Conservation (phyloP, 2,797 vertebrate genomes). For the Hozukius guyotensis region DNA sequence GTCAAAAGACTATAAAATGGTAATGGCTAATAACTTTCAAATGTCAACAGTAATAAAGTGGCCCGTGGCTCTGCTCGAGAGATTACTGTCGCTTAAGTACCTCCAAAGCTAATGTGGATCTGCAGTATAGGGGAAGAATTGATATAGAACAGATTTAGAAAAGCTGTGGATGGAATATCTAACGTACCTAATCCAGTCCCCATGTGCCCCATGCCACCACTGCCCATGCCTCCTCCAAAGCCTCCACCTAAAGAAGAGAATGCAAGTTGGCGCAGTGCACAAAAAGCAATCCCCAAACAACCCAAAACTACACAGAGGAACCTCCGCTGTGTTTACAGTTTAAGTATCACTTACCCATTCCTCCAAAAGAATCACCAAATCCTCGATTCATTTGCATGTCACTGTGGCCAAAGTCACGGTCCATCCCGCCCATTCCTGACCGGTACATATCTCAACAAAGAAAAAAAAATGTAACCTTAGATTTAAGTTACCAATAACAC, state of each 20-base stretch:
- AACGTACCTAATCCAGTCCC: constrained; percentile 94
- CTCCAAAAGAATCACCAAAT: constrained; percentile 95
- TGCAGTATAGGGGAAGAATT: neutral
- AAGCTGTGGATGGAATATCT: constrained; percentile 48
- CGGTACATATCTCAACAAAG: constrained; percentile 89
- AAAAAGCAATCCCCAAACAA: neutral
- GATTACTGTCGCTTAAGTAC: neutral
- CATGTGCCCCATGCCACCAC: constrained; percentile 92
- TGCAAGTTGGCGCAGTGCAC: constrained; percentile 8
- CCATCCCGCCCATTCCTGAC: constrained; percentile 92
- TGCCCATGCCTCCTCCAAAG: constrained; percentile 93
- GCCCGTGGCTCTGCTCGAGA: neutral
- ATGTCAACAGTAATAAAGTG: neutral
- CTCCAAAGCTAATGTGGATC: neutral
- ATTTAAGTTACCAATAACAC: neutral
- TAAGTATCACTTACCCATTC: constrained; percentile 86
- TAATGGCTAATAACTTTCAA: neutral
- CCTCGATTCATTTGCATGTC: constrained; percentile 93
- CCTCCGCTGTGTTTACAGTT: neutral
- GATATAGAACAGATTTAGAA: neutral
- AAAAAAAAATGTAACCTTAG: neutral
- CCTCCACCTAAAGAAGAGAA: constrained; percentile 87
- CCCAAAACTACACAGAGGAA: neutral
- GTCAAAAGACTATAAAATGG: constrained; percentile 10
- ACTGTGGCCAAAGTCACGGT: constrained; percentile 92